Conservation (phyloP, 2,888 invertebrate genomes). For the Dicyrtomina minuta region DNA sequence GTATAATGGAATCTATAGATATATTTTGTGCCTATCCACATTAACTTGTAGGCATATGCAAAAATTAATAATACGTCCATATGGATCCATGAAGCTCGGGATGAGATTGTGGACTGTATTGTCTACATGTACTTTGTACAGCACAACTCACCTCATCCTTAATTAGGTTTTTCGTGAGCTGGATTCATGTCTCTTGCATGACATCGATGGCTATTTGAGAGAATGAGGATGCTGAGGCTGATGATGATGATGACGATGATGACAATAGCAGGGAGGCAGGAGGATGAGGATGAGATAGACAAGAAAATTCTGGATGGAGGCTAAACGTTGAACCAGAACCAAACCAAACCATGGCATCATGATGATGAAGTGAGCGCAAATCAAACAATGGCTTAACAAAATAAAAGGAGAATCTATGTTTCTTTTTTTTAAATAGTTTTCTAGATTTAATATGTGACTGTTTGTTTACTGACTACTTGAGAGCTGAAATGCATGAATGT, state of each 20-base stretch:
- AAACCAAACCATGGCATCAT: too few relatives aligned
- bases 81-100: too few relatives aligned
- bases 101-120: too few relatives aligned
- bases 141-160: too few relatives aligned
- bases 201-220: background rate
- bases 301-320: background rate
- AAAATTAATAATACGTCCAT: too few relatives aligned
- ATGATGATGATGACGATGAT: background rate
- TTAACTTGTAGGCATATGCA: too few relatives aligned
- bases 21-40: too few relatives aligned
- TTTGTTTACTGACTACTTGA: constrained; percentile 29
- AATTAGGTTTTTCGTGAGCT: too few relatives aligned
- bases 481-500: constrained; percentile 6
- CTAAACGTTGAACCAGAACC: background rate
- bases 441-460: constrained; percentile 13
- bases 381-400: background rate
- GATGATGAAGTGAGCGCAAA: background rate
- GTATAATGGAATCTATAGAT: too few relatives aligned
- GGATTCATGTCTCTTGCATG: background rate
- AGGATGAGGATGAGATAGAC: background rate
- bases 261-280: background rate
- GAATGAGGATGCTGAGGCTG: background rate
- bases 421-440: background rate
- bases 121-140: too few relatives aligned
- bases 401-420: background rate